Evolutionary conservation across 2,113 vertebrate species (phyloP), one percentile per base, ranked within the genome.

Genomic region (Oreocharis arfaki): DNA sequence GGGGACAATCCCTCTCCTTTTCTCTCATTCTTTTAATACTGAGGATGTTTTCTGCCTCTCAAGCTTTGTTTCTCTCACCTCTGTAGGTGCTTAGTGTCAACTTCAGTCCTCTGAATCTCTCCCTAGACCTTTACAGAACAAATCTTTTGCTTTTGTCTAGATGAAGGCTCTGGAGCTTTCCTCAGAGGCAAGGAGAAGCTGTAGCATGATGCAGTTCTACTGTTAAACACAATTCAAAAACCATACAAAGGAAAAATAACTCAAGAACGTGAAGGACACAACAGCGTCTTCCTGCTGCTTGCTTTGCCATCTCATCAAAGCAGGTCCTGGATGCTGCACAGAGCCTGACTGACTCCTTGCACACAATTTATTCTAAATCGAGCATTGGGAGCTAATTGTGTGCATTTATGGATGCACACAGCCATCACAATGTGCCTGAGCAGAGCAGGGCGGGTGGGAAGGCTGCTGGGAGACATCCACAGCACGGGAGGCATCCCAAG

Each of bases 121-220:
- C 63, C 50, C 67, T 69, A 93, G 92, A 69, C 78, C 26, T 83
- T 57, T 27, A 61, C 14, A 76, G 75, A 73, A 95, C 79, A 94
- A 83, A 92, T 86, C 57, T 85, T 71, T 57, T 0, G 0, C 88
- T 93, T 93, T 92, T 79, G 67, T 92, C 90, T 70, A 27, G n/a
- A 77, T 59, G 74, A 88, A 82, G 37, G 50, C 92, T 78, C 92
- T 84, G 75, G 79, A 92, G 85, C 75, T 94, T 92, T 95, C 64
- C 85, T 92, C 55, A 57, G 75, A 92, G 79, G 30, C 23, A 53
- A 86, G 50, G 28, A 86, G 63, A 88, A 94, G 63, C 63, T 69
- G 70, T n/a, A 80, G 75, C 67, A 80, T 11, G 39, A 74, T n/a
- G 55, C 67, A 67, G 20, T 56, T 76, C 42, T 52, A 27, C 63